These are phyloP conservation scores for Temnothorax longispinosus DNA, from an alignment of 1,140 invertebrate genomes.

Conservation along the genomic window DNA sequence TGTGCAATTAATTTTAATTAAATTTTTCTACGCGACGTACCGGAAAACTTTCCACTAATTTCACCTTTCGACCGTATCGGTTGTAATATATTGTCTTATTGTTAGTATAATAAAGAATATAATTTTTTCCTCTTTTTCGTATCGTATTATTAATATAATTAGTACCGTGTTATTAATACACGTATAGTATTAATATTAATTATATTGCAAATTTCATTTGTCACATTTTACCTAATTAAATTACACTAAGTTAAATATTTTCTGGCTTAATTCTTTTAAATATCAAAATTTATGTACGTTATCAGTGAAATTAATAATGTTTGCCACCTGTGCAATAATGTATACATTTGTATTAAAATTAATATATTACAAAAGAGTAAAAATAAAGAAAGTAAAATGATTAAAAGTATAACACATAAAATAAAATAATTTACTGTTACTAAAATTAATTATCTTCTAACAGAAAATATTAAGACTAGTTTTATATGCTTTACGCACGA, in stretches of 20 bases:
- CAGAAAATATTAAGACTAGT: neutral
- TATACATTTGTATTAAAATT: neutral
- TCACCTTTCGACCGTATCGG: neutral
- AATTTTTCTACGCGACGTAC: constrained; percentile 22
- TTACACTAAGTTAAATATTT: neutral
- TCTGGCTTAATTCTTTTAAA: neutral
- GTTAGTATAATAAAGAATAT: neutral
- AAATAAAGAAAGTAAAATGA: neutral
- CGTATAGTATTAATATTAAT: no score
- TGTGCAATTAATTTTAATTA: constrained; percentile 35
- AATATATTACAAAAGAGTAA: neutral
- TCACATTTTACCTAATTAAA: neutral
- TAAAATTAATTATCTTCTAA: constrained; percentile 2
- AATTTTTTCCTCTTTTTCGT: neutral
- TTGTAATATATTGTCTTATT: neutral
- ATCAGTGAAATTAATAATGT: neutral
- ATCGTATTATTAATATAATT: neutral
- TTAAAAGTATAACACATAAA: neutral
- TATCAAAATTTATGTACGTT: neutral
- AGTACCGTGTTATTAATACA: neutral
- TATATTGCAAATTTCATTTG: no score
- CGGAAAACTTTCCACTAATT: neutral
- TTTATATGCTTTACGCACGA: neutral
- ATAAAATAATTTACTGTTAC: neutral
- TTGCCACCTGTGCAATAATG: neutral